Conservation (phyloP, 2,797 vertebrate species). For the Caiman crocodilus region DNA sequence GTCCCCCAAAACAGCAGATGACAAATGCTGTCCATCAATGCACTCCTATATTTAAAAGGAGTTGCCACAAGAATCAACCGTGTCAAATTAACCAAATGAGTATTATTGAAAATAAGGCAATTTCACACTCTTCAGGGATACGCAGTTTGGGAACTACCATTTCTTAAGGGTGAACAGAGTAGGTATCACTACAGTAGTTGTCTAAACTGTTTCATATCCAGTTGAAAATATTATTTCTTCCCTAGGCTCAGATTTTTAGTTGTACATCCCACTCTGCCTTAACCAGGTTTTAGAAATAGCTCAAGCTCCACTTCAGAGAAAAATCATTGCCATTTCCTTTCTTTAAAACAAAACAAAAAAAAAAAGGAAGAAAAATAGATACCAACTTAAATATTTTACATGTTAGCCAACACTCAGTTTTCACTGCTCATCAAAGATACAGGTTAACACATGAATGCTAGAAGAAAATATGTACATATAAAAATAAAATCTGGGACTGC, state of each 20-base stretch:
- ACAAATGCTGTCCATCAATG: rapidly evolving
- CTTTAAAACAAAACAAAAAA: too few relatives aligned
- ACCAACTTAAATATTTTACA: not conserved
- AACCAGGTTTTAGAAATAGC: not conserved
- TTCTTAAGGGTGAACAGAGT: not conserved
- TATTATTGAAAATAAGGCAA: not conserved
- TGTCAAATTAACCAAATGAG: rapidly evolving
- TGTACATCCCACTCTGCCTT: not conserved
- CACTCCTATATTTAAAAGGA: not conserved
- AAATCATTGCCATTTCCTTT: too few relatives aligned
- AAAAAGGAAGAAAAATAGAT: too few relatives aligned
- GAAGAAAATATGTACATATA: not conserved
- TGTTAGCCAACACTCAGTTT: not conserved
- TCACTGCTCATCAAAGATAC: not conserved
- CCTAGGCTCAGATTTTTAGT: not conserved
- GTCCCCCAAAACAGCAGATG: rapidly evolving
- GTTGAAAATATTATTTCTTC: not conserved
- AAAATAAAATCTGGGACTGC: not conserved
- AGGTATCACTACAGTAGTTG: too few relatives aligned
- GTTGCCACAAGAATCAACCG: not conserved
- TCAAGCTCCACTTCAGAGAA: not conserved
- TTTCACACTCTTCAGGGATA: not conserved
- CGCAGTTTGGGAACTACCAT: not conserved
- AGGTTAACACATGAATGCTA: not conserved
- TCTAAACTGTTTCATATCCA: not conserved